Evolutionary conservation across 2,888 invertebrate species (phyloP).

Genomic region (Apantesis nais): DNA sequence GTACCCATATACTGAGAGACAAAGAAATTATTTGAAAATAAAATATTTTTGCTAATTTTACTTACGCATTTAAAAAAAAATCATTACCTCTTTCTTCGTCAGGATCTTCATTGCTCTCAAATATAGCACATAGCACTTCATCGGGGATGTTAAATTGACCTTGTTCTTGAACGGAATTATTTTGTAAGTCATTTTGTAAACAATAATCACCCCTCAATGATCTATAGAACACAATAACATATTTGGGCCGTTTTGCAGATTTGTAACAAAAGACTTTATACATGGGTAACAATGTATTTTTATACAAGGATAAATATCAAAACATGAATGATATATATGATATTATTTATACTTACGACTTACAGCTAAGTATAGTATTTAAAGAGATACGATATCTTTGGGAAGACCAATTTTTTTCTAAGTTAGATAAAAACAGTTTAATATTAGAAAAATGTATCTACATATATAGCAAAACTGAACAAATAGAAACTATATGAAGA

Average conservation of each 20-base stretch:
- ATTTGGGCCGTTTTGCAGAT: not conserved
- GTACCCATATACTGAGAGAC: too few relatives aligned
- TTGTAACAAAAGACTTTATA: not conserved
- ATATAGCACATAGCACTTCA: not conserved
- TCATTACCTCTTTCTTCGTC: slow-evolving; percentile 6
- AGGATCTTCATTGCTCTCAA: not conserved
- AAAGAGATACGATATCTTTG: too few relatives aligned
- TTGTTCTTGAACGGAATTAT: slow-evolving; percentile 17
- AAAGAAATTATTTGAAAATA: not conserved
- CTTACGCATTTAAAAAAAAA: not conserved
- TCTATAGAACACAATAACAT: slow-evolving; percentile 45
- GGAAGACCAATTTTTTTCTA: too few relatives aligned
- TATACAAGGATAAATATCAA: not conserved
- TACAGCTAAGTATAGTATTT: too few relatives aligned
- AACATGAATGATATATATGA: too few relatives aligned
- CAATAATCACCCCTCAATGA: slow-evolving; percentile 74
- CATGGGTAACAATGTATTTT: too few relatives aligned
- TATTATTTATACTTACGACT: too few relatives aligned
- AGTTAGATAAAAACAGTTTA: too few relatives aligned
- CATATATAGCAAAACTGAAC: too few relatives aligned
- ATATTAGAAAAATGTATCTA: too few relatives aligned
- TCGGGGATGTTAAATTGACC: not conserved
- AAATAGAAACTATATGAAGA: too few relatives aligned
- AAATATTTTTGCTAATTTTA: not conserved
- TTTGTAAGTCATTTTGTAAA: slow-evolving; percentile 62